Evolutionary conservation across 1,140 invertebrate genomes (phyloP).

Genomic region (Stegodyphus dumicola): DNA sequence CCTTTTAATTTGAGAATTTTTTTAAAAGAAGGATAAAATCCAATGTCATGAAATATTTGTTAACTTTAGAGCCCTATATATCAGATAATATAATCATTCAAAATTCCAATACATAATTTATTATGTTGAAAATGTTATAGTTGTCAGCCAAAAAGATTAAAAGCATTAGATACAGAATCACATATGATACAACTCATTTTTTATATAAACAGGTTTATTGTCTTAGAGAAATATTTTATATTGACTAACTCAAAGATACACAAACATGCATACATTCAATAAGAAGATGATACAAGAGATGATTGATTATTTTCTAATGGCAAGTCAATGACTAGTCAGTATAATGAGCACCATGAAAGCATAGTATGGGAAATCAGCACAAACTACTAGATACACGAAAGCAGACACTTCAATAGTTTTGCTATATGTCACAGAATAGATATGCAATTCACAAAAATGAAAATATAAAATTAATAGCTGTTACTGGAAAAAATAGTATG

Average conservation of each 20-base stretch:
- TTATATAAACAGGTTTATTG: constrained; percentile 57
- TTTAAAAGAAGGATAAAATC: too few species aligned
- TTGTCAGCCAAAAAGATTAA: too few species aligned
- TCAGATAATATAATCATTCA: too few species aligned
- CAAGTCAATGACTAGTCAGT: constrained; percentile 56
- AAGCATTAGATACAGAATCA: too few species aligned
- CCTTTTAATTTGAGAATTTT: too few species aligned
- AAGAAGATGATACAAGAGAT: constrained; percentile 46
- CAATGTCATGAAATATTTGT: too few species aligned
- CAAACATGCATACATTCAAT: constrained; percentile 58
- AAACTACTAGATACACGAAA: constrained; percentile 32
- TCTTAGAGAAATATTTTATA: constrained; percentile 56
- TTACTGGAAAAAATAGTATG: too few species aligned
- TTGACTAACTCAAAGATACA: constrained; percentile 58
- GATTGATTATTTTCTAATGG: constrained; percentile 54
- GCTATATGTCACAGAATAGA: not conserved
- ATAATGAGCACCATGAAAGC: constrained; percentile 58
- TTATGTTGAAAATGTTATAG: too few species aligned
- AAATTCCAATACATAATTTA: too few species aligned
- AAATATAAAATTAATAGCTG: too few species aligned
- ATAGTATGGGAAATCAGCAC: constrained; percentile 31
- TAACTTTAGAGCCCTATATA: too few species aligned
- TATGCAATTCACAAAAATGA: not conserved
- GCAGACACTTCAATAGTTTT: constrained; percentile 20
- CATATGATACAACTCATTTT: not conserved